A percentile compares a stretch with the other conserved stretches of the same genome.
Conservation (phyloP, 2,113 vertebrate genomes). For the Microcebus tavaratra region DNA sequence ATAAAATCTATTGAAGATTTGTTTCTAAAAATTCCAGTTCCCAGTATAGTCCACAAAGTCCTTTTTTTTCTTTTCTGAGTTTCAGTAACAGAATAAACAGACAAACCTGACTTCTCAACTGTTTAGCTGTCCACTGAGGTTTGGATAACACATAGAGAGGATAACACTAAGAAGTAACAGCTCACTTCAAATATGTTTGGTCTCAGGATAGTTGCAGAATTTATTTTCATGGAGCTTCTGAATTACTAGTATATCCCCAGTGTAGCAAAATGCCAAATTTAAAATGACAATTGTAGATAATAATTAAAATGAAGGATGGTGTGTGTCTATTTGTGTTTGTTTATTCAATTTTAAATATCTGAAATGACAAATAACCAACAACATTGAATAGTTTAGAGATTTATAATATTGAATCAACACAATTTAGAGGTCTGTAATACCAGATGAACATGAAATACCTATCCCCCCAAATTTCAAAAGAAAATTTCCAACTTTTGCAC, state of each 20-base stretch:
- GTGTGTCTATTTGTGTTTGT: background rate
- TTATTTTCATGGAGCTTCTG: background rate
- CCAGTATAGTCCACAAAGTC: background rate
- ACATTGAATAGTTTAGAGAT: background rate
- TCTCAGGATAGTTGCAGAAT: background rate
- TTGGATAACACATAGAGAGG: background rate
- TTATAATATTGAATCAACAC: background rate
- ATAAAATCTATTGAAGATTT: slow-evolving; percentile 30
- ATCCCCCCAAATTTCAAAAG: background rate
- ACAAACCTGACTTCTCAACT: background rate
- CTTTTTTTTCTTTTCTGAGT: background rate
- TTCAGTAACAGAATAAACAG: slow-evolving; percentile 14
- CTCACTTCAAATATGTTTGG: background rate
- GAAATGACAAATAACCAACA: background rate
- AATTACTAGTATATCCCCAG: background rate
- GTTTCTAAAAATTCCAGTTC: slow-evolving; percentile 38
- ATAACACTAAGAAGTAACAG: background rate
- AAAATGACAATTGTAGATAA: slow-evolving; percentile 1
- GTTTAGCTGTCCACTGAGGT: background rate
- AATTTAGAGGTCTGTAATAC: background rate
- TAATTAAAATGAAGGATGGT: background rate
- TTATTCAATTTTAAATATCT: slow-evolving; percentile 32
- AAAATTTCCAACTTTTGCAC: background rate
- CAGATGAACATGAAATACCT: background rate
- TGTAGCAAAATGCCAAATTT: background rate